Evolutionary conservation across 2,888 invertebrate species (phyloP).

Genomic region (Meteorus colon): DNA sequence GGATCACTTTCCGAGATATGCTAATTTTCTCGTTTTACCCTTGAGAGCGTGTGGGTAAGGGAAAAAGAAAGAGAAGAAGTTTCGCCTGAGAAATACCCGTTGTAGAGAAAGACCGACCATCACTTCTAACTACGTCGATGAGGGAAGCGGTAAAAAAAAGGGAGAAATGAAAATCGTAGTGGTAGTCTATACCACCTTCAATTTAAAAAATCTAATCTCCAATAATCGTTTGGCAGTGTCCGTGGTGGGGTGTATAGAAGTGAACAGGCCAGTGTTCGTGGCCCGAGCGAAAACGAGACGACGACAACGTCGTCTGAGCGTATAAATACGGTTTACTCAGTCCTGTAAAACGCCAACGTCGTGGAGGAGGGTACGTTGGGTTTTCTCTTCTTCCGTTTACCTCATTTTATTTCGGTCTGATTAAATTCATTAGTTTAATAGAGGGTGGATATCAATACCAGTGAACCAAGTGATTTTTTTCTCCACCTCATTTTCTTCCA

Average conservation of each 20-base stretch:
- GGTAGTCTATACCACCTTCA: slow-evolving; percentile 64
- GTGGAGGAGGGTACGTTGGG: slow-evolving; percentile 35
- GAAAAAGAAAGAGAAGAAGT: slow-evolving; percentile 17
- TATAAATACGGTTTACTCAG: slow-evolving; percentile 60
- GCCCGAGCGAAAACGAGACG: slow-evolving; percentile 27
- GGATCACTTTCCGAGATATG: slow-evolving; percentile 72
- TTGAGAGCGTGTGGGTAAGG: slow-evolving; percentile 29
- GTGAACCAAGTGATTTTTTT: slow-evolving; percentile 66
- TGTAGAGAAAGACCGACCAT: slow-evolving; percentile 5
- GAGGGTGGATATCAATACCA: slow-evolving; percentile 69
- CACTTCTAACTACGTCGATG: slow-evolving; percentile 52
- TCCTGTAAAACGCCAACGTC: slow-evolving; percentile 48
- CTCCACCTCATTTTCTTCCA: slow-evolving; percentile 32
- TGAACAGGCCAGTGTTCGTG: slow-evolving; percentile 48
- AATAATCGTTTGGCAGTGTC: slow-evolving; percentile 68
- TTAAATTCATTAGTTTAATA: slow-evolving; percentile 74
- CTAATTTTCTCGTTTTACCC: slow-evolving; percentile 63
- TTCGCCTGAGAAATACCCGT: slow-evolving; percentile 44
- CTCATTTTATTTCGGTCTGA: slow-evolving; percentile 70
- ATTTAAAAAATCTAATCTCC: slow-evolving; percentile 73
- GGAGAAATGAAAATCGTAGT: slow-evolving; percentile 41
- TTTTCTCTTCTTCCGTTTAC: slow-evolving; percentile 48
- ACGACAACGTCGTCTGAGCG: slow-evolving; percentile 42
- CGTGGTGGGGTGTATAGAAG: slow-evolving; percentile 44
- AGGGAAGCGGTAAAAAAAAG: slow-evolving; percentile 37